A percentile compares a stretch with the other conserved stretches of the same genome.
Evolutionary conservation across 2,797 vertebrate genomes (phyloP).

Genomic region (Todus mexicanus): DNA sequence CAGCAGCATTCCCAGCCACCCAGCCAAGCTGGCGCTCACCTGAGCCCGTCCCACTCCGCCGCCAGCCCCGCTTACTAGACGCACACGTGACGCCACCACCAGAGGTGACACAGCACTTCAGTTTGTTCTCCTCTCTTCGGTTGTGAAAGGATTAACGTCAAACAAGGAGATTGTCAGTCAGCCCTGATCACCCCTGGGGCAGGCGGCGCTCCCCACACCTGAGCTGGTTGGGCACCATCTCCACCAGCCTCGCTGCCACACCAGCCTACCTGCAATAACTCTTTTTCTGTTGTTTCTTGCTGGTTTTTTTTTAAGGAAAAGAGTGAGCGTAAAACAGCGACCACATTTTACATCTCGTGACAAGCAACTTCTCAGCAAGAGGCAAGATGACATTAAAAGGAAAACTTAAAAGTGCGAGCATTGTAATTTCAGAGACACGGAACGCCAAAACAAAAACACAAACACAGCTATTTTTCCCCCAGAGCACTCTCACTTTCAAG

Average conservation of each 20-base stretch:
- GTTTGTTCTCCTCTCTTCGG: background rate
- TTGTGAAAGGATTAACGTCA: background rate
- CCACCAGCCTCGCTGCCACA: background rate
- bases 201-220: background rate
- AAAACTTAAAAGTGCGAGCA: background rate
- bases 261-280: background rate
- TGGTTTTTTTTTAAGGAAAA: background rate
- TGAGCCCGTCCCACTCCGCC: background rate
- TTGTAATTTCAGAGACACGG: constrained; percentile 6
- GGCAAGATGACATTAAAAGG: constrained; percentile 16
- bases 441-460: constrained; percentile 56
- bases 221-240: background rate
- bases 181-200: background rate
- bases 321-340: background rate
- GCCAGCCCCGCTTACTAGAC: background rate
- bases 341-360: background rate
- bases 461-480: constrained; percentile 48
- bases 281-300: background rate
- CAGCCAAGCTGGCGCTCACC: background rate
- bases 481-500: constrained; percentile 39
- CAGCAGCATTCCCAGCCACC: background rate
- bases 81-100: background rate
- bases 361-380: constrained; percentile 1
- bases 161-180: background rate
- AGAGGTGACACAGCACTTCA: background rate